These are phyloP conservation scores for Bruchidius siliquastri DNA, from an alignment of 2,888 invertebrate genomes.

Conservation along the genomic window DNA sequence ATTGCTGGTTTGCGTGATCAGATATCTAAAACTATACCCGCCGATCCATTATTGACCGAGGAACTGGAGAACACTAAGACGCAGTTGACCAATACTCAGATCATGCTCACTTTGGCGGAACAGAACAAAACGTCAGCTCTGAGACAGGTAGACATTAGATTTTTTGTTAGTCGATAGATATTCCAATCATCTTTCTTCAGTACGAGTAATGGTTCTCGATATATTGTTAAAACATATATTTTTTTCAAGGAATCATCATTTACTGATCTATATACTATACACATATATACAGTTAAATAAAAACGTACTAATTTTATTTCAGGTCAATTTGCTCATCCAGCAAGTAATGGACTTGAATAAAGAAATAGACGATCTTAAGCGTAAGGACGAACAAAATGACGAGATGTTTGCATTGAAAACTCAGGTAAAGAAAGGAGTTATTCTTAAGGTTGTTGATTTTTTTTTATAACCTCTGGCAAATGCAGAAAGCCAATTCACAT, in stretches of 20 bases:
- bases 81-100: conserved; percentile 49
- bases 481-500: no score
- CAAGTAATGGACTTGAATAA: conserved; percentile 11
- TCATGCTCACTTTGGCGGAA: conserved; percentile 50
- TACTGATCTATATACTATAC: no score
- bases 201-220: no score
- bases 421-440: conserved; percentile 18
- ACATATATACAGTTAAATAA: no score
- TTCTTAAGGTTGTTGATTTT: no score
- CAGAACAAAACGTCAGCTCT: conserved; percentile 40
- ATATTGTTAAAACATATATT: no score
- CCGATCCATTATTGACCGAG: conserved; percentile 5
- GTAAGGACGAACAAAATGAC: conserved; percentile 10
- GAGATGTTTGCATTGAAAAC: conserved; percentile 27
- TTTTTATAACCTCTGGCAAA: no score
- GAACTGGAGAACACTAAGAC: conserved; percentile 40
- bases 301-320: neutral
- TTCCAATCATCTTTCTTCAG: no score
- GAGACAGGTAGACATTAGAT: conserved; percentile 17
- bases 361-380: conserved; percentile 7
- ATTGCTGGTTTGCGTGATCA: conserved; percentile 14
- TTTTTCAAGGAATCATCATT: no score
- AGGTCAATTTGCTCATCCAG: neutral
- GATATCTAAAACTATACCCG: neutral
- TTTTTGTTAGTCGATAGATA: no score